Evolutionary conservation across 2,888 invertebrate species (phyloP).

Genomic region (Netelia virgata): DNA sequence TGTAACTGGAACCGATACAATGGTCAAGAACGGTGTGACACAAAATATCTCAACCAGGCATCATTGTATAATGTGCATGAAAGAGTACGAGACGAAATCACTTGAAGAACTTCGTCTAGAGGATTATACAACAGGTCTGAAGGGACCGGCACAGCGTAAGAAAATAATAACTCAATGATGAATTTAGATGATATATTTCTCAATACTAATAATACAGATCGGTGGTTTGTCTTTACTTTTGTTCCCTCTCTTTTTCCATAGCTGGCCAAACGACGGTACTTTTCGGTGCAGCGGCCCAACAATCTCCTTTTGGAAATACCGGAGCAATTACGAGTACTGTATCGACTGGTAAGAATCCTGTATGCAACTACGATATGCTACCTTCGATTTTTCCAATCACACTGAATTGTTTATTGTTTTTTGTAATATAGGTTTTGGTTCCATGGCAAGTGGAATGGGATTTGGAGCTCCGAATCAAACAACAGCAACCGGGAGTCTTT

Average conservation of each 20-base stretch:
- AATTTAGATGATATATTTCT: background rate
- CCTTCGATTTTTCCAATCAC: slow-evolving; percentile 5
- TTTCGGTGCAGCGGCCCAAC: slow-evolving; percentile 85
- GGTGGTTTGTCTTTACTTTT: background rate
- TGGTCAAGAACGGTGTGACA: slow-evolving; percentile 94
- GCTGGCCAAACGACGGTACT: slow-evolving; percentile 83
- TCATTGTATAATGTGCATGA: slow-evolving; percentile 99
- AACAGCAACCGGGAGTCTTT: slow-evolving; percentile 87
- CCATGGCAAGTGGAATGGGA: slow-evolving; percentile 81
- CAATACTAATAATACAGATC: background rate
- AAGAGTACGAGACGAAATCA: slow-evolving; percentile 98
- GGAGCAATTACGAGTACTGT: slow-evolving; percentile 82
- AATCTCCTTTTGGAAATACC: slow-evolving; percentile 85
- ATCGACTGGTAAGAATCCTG: slow-evolving; percentile 81
- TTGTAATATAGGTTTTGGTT: slow-evolving; percentile 85
- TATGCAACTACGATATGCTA: no score
- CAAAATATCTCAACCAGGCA: slow-evolving; percentile 96
- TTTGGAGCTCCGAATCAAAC: slow-evolving; percentile 87
- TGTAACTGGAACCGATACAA: slow-evolving; percentile 94
- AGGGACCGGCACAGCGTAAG: slow-evolving; percentile 88
- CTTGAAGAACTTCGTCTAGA: slow-evolving; percentile 97
- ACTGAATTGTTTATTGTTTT: slow-evolving; percentile 17
- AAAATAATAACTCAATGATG: background rate
- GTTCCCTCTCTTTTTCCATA: background rate
- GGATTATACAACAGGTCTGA: slow-evolving; percentile 96